Evolutionary conservation across 1,140 invertebrate species (phyloP).

Genomic region (Diorhabda sublineata): DNA sequence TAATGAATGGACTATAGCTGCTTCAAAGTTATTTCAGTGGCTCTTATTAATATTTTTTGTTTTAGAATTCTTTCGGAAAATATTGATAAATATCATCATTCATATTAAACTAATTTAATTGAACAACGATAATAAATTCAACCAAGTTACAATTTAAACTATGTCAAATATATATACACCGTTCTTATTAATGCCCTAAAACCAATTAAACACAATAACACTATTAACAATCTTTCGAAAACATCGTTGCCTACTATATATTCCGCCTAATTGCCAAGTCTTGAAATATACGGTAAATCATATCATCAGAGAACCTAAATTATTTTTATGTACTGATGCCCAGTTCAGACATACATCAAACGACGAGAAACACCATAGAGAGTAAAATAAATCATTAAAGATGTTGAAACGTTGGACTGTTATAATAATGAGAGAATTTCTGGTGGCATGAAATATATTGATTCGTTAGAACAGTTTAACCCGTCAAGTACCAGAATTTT

Average conservation of each 20-base stretch:
- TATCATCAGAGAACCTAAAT: constrained; percentile 4
- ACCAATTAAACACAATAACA: constrained; percentile 11
- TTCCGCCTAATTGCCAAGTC: constrained; percentile 5
- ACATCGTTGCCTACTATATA: not conserved
- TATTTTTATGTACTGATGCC: constrained; percentile 11
- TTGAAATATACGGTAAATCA: constrained; percentile 9
- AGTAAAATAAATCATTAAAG: constrained; percentile 6
- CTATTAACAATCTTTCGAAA: not conserved
- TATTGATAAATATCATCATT: too few species aligned
- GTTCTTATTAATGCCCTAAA: not conserved
- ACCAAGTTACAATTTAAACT: too few species aligned
- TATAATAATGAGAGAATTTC: constrained; percentile 8
- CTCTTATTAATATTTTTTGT: too few species aligned
- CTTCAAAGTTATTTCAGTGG: too few species aligned
- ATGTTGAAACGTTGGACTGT: constrained; percentile 7
- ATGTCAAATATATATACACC: too few species aligned
- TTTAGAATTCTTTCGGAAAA: too few species aligned
- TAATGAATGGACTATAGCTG: too few species aligned
- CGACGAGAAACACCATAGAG: constrained; percentile 1
- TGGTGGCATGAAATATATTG: constrained; percentile 9
- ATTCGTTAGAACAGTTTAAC: not conserved
- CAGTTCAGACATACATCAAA: constrained; percentile 4
- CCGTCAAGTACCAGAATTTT: too few species aligned
- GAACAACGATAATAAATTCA: too few species aligned
- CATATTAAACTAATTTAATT: too few species aligned